Base-by-base conservation (phyloP, 2,113 vertebrate species). In the Catharus fuscescens region DNA sequence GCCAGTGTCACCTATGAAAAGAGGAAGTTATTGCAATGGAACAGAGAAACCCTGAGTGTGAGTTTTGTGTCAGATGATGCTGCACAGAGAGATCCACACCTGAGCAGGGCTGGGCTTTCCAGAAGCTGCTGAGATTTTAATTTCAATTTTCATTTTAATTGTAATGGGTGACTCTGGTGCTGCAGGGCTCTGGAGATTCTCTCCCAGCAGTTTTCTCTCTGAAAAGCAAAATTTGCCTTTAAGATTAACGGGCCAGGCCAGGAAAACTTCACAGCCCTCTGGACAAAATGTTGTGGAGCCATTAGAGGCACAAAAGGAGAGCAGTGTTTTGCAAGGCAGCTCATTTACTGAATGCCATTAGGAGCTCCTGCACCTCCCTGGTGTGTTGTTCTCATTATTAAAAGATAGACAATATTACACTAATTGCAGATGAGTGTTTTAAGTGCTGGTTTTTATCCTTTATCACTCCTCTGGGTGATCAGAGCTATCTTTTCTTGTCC, bases 221-320 rank as follows among this genome's bases (percentile, higher is more conserved):
- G 88, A 86, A 96, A 92, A 96, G 14, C 90, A 88, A 7, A 28
- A 80, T 95, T 93, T 96, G 87, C 72, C 89, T 94, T 90, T 71
- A 28, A 94, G 90, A 96, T 93, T 97, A 94, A 94, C 34, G 14
- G 85, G 52, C 54, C 2, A 2, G 52, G 71, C 88, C 74, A 60
- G 87, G 85, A 78, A 88, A 67, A 71, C 84, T 86, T 86, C 93
- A 78, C 64, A 94, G 74, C 79, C 93, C 93, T 94, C 85, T 83
- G 84, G 93, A 93, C 47, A 86, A 93, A 97, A 78, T 26, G 52
- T 21, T 93, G 87, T 80, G 5, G 18, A 67, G 85, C 38, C 74
- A 93, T 86, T 96, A 52, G 47, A 80, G 88, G 54, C 74, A 92
- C 56, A 83, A 95, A 91, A 88, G 76, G 64, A 90, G 1, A 73